Percentiles rank a stretch among this genome's conserved stretches.
Conservation (phyloP, 2,797 vertebrate genomes). For the Pantherophis vulpinus region DNA sequence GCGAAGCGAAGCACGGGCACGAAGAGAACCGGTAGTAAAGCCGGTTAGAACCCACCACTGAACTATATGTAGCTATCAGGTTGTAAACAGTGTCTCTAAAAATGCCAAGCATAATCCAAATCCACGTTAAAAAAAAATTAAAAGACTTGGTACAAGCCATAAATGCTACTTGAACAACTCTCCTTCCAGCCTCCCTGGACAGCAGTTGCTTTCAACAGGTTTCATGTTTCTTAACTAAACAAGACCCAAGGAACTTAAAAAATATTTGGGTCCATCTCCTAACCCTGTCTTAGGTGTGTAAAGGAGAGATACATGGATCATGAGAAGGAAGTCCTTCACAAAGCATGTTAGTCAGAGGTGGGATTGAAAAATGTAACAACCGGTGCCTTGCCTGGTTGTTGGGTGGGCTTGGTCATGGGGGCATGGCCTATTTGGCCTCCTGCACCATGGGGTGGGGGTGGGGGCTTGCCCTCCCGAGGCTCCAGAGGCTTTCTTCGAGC, state of each 20-base stretch:
- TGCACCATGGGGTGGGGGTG: no score
- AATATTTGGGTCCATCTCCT: background rate
- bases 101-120: background rate
- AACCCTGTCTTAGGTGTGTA: background rate
- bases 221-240: background rate
- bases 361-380: no score
- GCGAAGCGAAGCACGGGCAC: no score
- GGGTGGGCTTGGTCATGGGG: no score
- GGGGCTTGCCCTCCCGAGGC: no score
- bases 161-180: background rate
- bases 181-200: background rate
- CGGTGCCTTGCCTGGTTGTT: no score
- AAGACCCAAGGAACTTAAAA: background rate
- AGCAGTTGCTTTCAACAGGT: background rate
- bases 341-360: no score
- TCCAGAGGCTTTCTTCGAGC: no score
- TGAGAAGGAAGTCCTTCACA: no score
- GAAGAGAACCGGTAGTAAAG: no score
- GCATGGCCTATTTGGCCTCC: no score
- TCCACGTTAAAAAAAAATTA: background rate
- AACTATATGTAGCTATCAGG: background rate
- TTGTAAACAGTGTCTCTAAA: background rate
- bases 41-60: no score
- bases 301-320: background rate
- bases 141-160: slow-evolving; percentile 2